These are phyloP conservation scores for Drosophila nigrodunni DNA, from an alignment of 1,140 invertebrate genomes.

Conservation along the genomic window DNA sequence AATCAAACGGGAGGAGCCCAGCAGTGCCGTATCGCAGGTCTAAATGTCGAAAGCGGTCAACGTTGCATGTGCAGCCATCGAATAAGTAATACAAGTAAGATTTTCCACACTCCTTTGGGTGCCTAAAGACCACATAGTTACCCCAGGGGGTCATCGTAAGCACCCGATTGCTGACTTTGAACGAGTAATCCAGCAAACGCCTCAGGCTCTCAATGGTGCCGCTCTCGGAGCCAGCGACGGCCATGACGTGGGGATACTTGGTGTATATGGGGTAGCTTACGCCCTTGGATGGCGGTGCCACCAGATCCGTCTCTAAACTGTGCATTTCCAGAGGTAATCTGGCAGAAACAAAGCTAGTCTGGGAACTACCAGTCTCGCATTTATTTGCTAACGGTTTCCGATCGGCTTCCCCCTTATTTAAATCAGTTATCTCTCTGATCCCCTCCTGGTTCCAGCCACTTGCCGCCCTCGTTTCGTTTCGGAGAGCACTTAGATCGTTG, in stretches of 20 bases:
- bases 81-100: slow-evolving; percentile 57
- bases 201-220: slow-evolving; percentile 64
- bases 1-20: slow-evolving; percentile 57
- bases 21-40: slow-evolving; percentile 69
- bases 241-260: slow-evolving; percentile 53
- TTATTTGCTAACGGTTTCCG: background rate
- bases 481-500: slow-evolving; percentile 1
- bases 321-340: background rate
- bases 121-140: slow-evolving; percentile 74
- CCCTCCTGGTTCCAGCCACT: background rate
- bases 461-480: background rate
- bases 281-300: background rate
- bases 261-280: slow-evolving; percentile 62
- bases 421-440: no score
- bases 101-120: background rate
- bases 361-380: background rate
- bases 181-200: slow-evolving; percentile 52
- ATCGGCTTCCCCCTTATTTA: background rate
- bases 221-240: slow-evolving; percentile 70
- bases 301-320: background rate
- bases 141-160: slow-evolving; percentile 80
- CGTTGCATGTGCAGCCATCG: slow-evolving; percentile 71
- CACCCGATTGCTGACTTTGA: slow-evolving; percentile 65
- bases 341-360: slow-evolving; percentile 11
- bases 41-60: slow-evolving; percentile 72